Percentiles rank a stretch among this genome's conserved stretches.
Conservation (phyloP, 1,140 invertebrate genomes). For the Panagrolaimus sp. region DNA sequence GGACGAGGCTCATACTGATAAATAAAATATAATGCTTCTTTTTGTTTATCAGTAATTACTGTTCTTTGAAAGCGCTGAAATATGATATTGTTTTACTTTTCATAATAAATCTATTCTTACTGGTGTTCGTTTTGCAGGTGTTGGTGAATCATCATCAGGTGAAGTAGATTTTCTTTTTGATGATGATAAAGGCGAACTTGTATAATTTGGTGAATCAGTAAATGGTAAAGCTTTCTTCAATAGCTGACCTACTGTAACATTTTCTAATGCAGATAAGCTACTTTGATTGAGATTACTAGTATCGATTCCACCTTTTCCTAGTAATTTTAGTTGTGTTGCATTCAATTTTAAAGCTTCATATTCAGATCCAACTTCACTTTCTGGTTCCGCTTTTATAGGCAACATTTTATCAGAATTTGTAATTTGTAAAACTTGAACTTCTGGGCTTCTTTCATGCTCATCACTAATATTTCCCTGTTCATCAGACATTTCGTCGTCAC, state of each 20-base stretch:
- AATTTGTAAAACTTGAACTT: conserved; percentile 4
- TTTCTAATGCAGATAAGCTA: background rate
- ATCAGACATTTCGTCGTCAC: conserved; percentile 91
- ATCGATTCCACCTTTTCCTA: background rate
- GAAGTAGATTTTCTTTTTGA: conserved; percentile 2
- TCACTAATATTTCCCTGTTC: background rate
- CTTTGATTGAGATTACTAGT: background rate
- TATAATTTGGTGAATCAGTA: background rate
- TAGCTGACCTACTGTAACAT: conserved; percentile 6
- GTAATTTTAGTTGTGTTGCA: background rate
- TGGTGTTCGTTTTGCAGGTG: conserved; percentile 36
- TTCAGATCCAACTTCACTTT: conserved; percentile 1
- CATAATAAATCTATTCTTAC: conserved; percentile 18
- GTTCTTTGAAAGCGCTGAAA: conserved; percentile 65
- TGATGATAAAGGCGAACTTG: background rate
- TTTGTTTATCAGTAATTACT: conserved; percentile 93
- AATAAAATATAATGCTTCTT: conserved; percentile 84
- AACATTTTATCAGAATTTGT: background rate
- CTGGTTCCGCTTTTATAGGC: background rate
- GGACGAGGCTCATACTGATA: conserved; percentile 93
- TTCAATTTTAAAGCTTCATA: conserved; percentile 6
- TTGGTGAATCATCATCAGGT: conserved; percentile 2
- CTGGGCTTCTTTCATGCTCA: conserved; percentile 2
- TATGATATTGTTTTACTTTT: background rate
- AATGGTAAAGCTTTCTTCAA: conserved; percentile 12